A percentile compares a stretch with the other conserved stretches of the same genome.
Conservation (phyloP, 2,888 invertebrate genomes). For the Heliconius sara region DNA sequence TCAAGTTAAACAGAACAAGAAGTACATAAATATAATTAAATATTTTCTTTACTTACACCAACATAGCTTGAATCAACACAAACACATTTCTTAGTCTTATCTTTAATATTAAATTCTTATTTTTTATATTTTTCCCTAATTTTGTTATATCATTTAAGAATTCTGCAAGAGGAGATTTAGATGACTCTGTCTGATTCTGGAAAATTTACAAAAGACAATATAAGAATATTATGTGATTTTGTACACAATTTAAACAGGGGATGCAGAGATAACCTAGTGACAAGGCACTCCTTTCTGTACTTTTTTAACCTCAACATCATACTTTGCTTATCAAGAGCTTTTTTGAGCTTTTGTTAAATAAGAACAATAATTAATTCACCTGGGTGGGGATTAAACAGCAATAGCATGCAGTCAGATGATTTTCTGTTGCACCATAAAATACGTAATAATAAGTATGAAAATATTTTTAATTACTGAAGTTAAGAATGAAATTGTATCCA, state of each 20-base stretch:
- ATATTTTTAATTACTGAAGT: too few relatives aligned
- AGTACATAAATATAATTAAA: too few relatives aligned
- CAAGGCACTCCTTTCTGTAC: not conserved
- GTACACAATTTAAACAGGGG: too few relatives aligned
- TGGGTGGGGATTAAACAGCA: not conserved
- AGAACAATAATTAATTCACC: not conserved
- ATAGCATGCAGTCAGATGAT: too few relatives aligned
- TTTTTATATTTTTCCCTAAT: slow-evolving; percentile 40
- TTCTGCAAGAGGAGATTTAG: slow-evolving; percentile 44
- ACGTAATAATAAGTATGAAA: too few relatives aligned
- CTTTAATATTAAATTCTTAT: slow-evolving; percentile 57
- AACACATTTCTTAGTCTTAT: slow-evolving; percentile 68
- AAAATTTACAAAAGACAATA: slow-evolving; percentile 10
- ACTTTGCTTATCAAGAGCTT: not conserved
- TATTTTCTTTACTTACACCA: slow-evolving; percentile 68
- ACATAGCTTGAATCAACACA: slow-evolving; percentile 75
- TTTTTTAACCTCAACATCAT: too few relatives aligned
- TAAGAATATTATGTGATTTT: too few relatives aligned
- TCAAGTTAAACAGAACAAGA: too few relatives aligned
- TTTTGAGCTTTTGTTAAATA: not conserved
- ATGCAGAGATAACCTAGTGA: too few relatives aligned
- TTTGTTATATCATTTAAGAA: slow-evolving; percentile 57
- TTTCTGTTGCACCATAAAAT: too few relatives aligned
- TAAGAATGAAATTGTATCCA: too few relatives aligned
- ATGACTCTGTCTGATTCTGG: slow-evolving; percentile 21